Evolutionary conservation across 2,113 vertebrate genomes (phyloP), one percentile per base, ranked within the genome.

Genomic region (Dicerorhinus sumatrensis): DNA sequence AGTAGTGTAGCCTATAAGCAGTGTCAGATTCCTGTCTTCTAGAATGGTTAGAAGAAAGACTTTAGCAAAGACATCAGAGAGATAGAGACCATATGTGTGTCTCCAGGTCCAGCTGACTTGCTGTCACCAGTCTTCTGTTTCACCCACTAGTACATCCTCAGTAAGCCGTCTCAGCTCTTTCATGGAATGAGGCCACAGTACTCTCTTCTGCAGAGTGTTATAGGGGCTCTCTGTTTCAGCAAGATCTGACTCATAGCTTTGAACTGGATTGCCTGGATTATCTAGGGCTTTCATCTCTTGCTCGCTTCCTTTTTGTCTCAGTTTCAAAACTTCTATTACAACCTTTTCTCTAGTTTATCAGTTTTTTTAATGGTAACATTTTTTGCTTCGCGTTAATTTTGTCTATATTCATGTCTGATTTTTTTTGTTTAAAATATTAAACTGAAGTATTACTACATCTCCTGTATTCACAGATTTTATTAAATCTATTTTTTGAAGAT

Each of bases 231-330:
- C 72, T 75, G 21, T 89, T 92, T 83, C 73, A 89, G 62, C 80
- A 79, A 75, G 58, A 42, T 87, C 83, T 97, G 75, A 96, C 60
- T 96, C 77, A 95, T 27, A 93, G 92, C 89, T 89, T 94, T 98
- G 94, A 88, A 89, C 72, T 94, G 63, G 56, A 94, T 85, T 96
- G 83, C 84, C 46, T 90, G 31, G 48, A 48, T 94, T 91, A 95
- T n/a, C 83, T 60, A 69, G 39, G 70, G 39, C 92, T 97, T 95
- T 97, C 79, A 94, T 97, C 91, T 81, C 21, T 95, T 93, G 42
- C 18, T 87, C 12, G 10, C 80, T 96, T 94, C 36, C 36, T 62
- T 84, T 92, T 77, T 11, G 12, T 3, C 58, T 77, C 84, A 89
- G 80, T 96, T 96, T 97, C 67, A 92, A 51, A 91, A 89, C 73